Base-by-base conservation (phyloP, 2,113 vertebrate genomes). In the Anas platyrhynchos region DNA sequence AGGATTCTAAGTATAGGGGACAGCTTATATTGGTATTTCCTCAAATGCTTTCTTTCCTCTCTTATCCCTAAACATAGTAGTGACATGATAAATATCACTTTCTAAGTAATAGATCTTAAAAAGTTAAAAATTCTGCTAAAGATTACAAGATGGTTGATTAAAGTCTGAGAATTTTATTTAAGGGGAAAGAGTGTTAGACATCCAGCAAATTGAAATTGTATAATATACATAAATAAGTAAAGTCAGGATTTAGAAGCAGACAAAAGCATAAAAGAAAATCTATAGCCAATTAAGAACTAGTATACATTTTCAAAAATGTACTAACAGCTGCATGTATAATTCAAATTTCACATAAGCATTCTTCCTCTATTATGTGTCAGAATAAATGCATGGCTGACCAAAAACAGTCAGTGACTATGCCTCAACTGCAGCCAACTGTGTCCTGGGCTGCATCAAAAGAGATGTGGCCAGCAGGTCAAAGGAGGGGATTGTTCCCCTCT, bases 171-270 rank as follows among this genome's bases (percentile, higher is more conserved):
- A 66, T 16, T 1, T 32, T 46, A 4, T 61, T 23, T 6, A 48
- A 34, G 2, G 7, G 11, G 5, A 62, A 86, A 27, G 1, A 2
- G 0, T 43, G 14, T 63, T 58, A 71, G 66, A 63, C 3, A 26
- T 67, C 13, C 10, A 58, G 2, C 8, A 55, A 21, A 15, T 15
- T 77, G 22, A 5, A 6, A 13, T 7, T 31, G 3, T 18, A 10
- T 31, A 31, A 58, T 11, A 58, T 6, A 11, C 0, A 0, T 20
- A 65, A 73, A 55, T 18, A 7, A 68, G 16, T 14, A 66, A 25
- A 29, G 12, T 15, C 67, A 29, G 5, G 25, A 67, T 77, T 79
- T 52, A 2, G 1, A 62, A 43, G 5, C 0, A 0, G n/a, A 31
- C 9, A 4, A 32, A 65, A 58, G 11, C 32, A 29, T 1, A 9